A percentile compares a stretch with the other conserved stretches of the same genome.
Evolutionary conservation across 2,113 vertebrate species (phyloP).

Genomic region (Rhodinocichla rosea): DNA sequence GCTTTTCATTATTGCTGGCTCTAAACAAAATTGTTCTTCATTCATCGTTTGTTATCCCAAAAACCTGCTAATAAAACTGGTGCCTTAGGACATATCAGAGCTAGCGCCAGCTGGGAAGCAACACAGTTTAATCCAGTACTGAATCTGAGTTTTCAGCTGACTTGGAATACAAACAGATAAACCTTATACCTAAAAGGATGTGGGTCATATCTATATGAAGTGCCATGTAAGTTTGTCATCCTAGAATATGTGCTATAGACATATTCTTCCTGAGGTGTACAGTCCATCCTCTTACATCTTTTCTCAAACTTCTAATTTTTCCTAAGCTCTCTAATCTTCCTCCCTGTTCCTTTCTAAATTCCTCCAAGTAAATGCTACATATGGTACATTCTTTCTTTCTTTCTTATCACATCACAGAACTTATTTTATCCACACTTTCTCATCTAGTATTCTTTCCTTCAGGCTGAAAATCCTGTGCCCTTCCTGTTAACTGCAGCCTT

Average conservation of each 20-base stretch:
- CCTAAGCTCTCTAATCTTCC: not conserved
- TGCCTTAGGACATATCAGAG: not conserved
- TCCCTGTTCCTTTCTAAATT: not conserved
- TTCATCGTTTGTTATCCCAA: not conserved
- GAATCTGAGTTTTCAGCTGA: not conserved
- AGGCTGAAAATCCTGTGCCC: not conserved
- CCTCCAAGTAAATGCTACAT: not conserved
- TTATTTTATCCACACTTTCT: not conserved
- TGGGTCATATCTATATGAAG: not conserved
- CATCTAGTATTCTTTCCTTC: not conserved
- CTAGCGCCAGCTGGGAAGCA: not conserved
- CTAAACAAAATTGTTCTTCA: not conserved
- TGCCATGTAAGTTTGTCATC: not conserved
- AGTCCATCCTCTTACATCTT: not conserved
- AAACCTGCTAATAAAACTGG: not conserved
- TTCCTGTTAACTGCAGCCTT: not conserved
- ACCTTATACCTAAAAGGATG: not conserved
- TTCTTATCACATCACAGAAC: not conserved
- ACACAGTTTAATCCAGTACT: not conserved
- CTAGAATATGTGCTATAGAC: not conserved
- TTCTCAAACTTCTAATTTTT: not conserved
- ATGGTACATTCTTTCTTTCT: not conserved
- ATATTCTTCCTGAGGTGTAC: not conserved
- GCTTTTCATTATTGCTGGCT: not conserved
- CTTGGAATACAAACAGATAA: not conserved